Evolutionary conservation across 2,888 invertebrate genomes (phyloP), one percentile per base, ranked within the genome.

Genomic region (Laspeyria flexula): DNA sequence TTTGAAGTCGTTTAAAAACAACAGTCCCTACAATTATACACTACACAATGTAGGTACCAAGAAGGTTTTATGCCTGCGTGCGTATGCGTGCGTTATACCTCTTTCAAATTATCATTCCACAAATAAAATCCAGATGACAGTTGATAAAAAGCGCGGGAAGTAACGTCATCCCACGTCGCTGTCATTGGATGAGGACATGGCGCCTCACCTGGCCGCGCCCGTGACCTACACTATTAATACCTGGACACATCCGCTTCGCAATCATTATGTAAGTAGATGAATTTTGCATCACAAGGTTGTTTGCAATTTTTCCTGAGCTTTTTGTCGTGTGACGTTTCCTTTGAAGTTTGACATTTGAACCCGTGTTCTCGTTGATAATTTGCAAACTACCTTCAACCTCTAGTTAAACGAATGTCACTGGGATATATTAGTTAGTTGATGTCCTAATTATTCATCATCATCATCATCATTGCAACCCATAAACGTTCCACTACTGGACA

Each of bases 141-240:
- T 45, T 63, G 53, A 51, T 42, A 50, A 53, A 70, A 65, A 66
- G 53, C 57, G 65, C 65, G 65, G 55, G 58, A 73, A 60, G 43
- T 12, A 21, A 41, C 25, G 40, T 30, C 41, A 41, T 25, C 11
- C 39, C 34, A 31, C 50, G 61, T 54, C 63, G 59, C 54, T 62
- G 75, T 73, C 71, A 73, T 72, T 77, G 69, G 67, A 41, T 63
- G 65, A 65, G 70, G 71, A 64, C 70, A 75, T 64, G 12, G 31
- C 50, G 64, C 37, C 61, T 68, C 72, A 76, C 71, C 75, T 75
- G 74, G 55, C 46, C 48, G 54, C 61, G 74, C 68, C 76, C 78
- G 64, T 76, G 73, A 73, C 75, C 77, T 46, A 52, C 48, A 59
- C 65, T 70, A 70, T 56, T 65, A 65, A 75, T 75, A 75, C 58